These are phyloP conservation scores for Drosophila persimilis DNA, from an alignment of 1,140 invertebrate species.

Conservation along the genomic window DNA sequence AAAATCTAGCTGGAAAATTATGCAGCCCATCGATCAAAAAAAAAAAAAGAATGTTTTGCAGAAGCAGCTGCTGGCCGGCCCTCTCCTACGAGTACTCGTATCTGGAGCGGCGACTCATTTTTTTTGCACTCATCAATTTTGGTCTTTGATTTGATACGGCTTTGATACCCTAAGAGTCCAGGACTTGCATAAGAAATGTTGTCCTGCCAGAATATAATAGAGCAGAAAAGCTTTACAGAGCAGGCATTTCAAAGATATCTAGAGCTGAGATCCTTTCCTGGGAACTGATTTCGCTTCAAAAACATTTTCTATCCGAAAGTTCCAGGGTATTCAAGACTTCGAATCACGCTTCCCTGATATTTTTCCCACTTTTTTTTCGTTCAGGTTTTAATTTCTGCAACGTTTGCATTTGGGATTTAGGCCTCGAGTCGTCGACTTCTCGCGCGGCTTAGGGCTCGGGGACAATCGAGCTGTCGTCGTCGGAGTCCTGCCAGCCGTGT, in stretches of 20 bases:
- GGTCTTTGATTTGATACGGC: conserved; percentile 29
- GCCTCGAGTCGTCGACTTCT: conserved; percentile 23
- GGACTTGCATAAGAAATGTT: no score
- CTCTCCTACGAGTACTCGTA: not conserved
- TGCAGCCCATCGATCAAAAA: conserved; percentile 48
- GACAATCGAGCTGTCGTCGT: conserved; percentile 51
- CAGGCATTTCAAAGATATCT: no score
- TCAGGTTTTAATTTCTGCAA: conserved; percentile 47
- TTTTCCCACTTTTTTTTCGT: not conserved
- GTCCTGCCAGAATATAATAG: no score
- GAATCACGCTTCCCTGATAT: no score
- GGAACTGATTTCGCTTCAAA: not conserved
- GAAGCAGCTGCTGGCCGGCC: conserved; percentile 7
- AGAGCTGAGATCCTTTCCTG: no score
- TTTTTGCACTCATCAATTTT: conserved; percentile 43
- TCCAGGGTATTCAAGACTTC: no score
- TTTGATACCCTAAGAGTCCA: no score
- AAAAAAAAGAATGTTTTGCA: not conserved
- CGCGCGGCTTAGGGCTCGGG: conserved; percentile 6
- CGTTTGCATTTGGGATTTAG: conserved; percentile 52
- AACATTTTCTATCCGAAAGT: not conserved
- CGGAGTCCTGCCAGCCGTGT: conserved; percentile 11
- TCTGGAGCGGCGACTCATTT: conserved; percentile 12
- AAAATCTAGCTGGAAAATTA: conserved; percentile 30
- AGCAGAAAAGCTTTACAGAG: no score